Percentiles rank a stretch among this genome's conserved stretches.
Evolutionary conservation across 2,888 invertebrate species (phyloP).

Genomic region (Hemicrepidius hirtus): DNA sequence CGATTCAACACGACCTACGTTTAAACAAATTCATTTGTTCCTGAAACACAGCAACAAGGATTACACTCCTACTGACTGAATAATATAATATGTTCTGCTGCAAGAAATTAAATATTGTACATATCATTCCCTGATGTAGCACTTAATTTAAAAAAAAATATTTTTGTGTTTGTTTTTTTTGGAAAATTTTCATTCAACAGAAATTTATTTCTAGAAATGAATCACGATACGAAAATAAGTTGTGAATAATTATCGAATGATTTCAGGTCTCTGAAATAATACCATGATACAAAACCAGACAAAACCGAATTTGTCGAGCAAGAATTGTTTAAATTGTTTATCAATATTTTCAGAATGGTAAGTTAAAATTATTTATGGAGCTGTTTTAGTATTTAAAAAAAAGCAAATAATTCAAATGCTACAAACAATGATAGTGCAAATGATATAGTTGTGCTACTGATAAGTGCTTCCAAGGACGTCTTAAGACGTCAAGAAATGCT

Average conservation of each 20-base stretch:
- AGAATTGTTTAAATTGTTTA: constrained; percentile 1
- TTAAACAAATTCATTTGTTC: constrained; percentile 81
- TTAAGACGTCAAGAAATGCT: constrained; percentile 19
- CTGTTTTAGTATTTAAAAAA: constrained; percentile 1
- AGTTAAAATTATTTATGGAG: not conserved
- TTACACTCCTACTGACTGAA: constrained; percentile 71
- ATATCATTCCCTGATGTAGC: constrained; percentile 28
- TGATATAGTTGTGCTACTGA: constrained; percentile 36
- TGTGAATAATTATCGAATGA: no score
- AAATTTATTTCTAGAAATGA: no score
- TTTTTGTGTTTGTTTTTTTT: no score
- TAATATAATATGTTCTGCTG: constrained; percentile 1
- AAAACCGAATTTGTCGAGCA: no score
- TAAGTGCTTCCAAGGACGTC: constrained; percentile 53
- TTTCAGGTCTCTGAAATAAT: no score
- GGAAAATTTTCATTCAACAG: no score
- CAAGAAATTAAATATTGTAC: constrained; percentile 1
- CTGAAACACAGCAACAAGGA: constrained; percentile 78
- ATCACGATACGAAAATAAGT: no score
- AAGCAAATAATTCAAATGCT: constrained; percentile 22
- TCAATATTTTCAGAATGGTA: not conserved
- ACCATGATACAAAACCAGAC: no score
- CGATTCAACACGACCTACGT: constrained; percentile 76
- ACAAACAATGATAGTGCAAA: constrained; percentile 28
- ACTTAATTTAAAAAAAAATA: not conserved